Evolutionary conservation across 2,888 invertebrate genomes (phyloP).

Genomic region (Amaurobius ferox): DNA sequence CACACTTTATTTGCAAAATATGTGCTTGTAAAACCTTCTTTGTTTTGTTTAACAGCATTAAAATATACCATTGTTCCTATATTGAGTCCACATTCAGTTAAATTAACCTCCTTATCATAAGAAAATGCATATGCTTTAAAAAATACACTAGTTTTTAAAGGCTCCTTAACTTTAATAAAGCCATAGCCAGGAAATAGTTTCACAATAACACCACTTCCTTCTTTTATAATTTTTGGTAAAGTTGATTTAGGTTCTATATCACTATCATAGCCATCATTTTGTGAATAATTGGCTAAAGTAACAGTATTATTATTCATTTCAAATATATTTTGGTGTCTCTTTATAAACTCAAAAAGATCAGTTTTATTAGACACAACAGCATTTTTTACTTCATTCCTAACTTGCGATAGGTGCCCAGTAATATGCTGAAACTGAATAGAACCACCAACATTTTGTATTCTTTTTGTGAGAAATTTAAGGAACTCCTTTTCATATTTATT

Average conservation of each 20-base stretch:
- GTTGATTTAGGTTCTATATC: background rate
- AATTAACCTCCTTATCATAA: background rate
- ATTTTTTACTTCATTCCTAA: constrained; percentile 12
- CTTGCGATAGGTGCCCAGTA: constrained; percentile 34
- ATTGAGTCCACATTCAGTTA: constrained; percentile 18
- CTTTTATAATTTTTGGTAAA: constrained; percentile 19
- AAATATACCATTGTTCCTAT: constrained; percentile 31
- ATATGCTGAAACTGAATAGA: constrained; percentile 35
- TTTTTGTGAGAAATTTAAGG: constrained; percentile 29
- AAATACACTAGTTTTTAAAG: constrained; percentile 40
- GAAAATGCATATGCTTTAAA: constrained; percentile 32
- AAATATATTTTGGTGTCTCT: constrained; percentile 21
- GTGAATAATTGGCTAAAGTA: background rate
- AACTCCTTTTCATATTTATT: constrained; percentile 17
- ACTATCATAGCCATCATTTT: background rate
- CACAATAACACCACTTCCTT: constrained; percentile 29
- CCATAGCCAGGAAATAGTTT: constrained; percentile 43
- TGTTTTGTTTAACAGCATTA: constrained; percentile 26
- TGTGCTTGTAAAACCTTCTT: constrained; percentile 19
- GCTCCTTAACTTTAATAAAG: constrained; percentile 42
- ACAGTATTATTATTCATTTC: constrained; percentile 23
- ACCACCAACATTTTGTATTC: constrained; percentile 33
- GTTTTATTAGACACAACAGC: constrained; percentile 11
- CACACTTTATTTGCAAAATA: constrained; percentile 55
- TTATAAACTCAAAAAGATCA: constrained; percentile 39